These are phyloP conservation scores for Channa argus DNA, from an alignment of 2,113 vertebrate genomes.

Conservation along the genomic window DNA sequence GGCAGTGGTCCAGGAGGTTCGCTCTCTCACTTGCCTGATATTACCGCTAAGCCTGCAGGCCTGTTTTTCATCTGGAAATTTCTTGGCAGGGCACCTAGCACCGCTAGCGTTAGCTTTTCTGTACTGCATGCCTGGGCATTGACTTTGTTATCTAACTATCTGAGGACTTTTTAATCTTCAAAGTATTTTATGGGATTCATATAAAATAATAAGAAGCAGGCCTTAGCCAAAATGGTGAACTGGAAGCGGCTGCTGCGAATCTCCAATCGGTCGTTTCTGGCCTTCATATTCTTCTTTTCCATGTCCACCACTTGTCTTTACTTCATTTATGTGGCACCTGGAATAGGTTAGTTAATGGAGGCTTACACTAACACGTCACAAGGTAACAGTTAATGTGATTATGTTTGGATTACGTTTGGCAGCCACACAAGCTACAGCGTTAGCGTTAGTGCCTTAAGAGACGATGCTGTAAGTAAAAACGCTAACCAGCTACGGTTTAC, in stretches of 20 bases:
- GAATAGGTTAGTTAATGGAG: slow-evolving; percentile 88
- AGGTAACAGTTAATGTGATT: slow-evolving; percentile 45
- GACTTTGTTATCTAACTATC: slow-evolving; percentile 18
- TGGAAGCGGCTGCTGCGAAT: slow-evolving; percentile 89
- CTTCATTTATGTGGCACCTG: slow-evolving; percentile 96
- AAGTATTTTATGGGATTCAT: slow-evolving; percentile 78
- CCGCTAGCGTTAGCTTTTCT: slow-evolving; percentile 52
- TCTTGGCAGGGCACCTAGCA: slow-evolving; percentile 64
- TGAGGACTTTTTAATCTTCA: slow-evolving; percentile 53
- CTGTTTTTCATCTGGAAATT: slow-evolving; percentile 76
- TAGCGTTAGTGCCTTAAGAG: slow-evolving; percentile 12
- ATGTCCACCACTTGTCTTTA: slow-evolving; percentile 95
- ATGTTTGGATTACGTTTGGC: slow-evolving; percentile 31
- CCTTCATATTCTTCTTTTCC: slow-evolving; percentile 96
- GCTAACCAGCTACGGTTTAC: slow-evolving; percentile 25
- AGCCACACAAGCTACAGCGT: background rate
- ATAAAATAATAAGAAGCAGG: slow-evolving; percentile 58
- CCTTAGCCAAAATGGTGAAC: slow-evolving; percentile 86
- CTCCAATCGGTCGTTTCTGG: slow-evolving; percentile 94
- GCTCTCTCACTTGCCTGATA: slow-evolving; percentile 54
- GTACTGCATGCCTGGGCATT: slow-evolving; percentile 58
- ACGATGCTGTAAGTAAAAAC: background rate
- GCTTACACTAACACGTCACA: background rate
- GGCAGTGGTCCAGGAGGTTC: slow-evolving; percentile 32
- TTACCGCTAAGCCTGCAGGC: slow-evolving; percentile 28